Conservation (phyloP, 2,113 vertebrate genomes). For the Albula glossodonta region DNA sequence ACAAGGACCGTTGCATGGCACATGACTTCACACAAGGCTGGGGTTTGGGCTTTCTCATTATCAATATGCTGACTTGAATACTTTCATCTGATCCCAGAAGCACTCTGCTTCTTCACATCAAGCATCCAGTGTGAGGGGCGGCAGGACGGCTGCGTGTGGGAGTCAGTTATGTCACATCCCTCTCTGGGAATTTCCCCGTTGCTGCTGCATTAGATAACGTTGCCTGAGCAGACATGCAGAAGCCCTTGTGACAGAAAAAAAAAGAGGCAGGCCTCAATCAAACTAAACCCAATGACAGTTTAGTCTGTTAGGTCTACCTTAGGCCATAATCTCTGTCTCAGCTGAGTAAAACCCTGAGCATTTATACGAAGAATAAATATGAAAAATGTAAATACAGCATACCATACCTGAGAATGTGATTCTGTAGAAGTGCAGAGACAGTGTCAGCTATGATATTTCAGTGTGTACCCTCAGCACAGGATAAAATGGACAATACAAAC, state of each 20-base stretch:
- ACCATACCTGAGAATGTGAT: too few species aligned
- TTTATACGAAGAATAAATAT: too few species aligned
- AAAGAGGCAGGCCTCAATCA: slow-evolving; percentile 3
- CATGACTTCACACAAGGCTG: slow-evolving; percentile 10
- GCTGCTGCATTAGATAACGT: slow-evolving; percentile 33
- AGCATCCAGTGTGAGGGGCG: background rate
- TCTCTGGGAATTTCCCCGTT: slow-evolving; percentile 29
- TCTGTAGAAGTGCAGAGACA: background rate
- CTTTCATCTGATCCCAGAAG: background rate
- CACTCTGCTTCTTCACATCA: background rate
- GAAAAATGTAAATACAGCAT: too few species aligned
- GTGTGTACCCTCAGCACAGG: background rate
- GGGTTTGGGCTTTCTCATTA: slow-evolving; percentile 10
- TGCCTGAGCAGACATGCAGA: background rate
- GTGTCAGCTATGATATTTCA: background rate
- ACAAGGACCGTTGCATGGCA: background rate
- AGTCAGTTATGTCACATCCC: slow-evolving; percentile 35
- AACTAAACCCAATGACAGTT: slow-evolving; percentile 6
- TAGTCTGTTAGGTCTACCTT: background rate
- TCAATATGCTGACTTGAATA: slow-evolving; percentile 4
- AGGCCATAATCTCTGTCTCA: background rate
- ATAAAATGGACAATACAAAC: background rate
- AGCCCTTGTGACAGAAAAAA: background rate
- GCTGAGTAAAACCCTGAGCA: background rate
- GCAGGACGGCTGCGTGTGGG: slow-evolving; percentile 20